phyloP scores from a whole-genome alignment of 1,140 invertebrate genomes.

The Battus philenor region DNA sequence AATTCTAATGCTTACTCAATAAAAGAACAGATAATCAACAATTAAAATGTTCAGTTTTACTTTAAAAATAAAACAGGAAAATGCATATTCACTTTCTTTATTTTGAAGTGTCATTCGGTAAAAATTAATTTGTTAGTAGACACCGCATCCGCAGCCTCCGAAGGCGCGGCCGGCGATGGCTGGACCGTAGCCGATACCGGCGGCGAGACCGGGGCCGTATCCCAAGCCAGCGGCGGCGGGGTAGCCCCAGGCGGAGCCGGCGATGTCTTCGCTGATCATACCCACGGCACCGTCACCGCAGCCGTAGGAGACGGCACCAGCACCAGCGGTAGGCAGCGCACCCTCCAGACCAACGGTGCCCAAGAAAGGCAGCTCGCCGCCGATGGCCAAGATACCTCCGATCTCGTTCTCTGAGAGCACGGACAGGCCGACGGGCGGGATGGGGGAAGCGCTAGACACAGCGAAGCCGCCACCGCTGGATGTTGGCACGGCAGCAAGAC shows the following conservation, averaged over 20 bases:
- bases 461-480: slow-evolving; percentile 28
- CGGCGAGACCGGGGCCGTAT: neutral
- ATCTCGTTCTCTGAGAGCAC: slow-evolving; percentile 33
- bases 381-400: slow-evolving; percentile 28
- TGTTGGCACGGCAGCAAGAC: slow-evolving; percentile 19
- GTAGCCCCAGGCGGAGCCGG: neutral
- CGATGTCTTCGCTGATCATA: slow-evolving; percentile 28
- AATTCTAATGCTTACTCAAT: too few species aligned
- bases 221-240: neutral
- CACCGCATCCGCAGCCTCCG: slow-evolving; percentile 2
- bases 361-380: slow-evolving; percentile 21
- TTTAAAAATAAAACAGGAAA: too few species aligned
- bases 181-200: neutral
- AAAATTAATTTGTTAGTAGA: neutral
- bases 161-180: neutral
- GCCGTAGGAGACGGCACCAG: slow-evolving; percentile 30
- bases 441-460: slow-evolving; percentile 29
- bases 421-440: slow-evolving; percentile 33
- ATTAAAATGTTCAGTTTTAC: too few species aligned
- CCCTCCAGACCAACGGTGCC: slow-evolving; percentile 33
- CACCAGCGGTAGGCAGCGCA: slow-evolving; percentile 28
- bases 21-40: too few species aligned
- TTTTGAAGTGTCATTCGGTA: too few species aligned
- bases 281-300: slow-evolving; percentile 33
- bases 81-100: too few species aligned